phyloP scores from a whole-genome alignment of 37 sponge, comb jelly and placozoan genomes.

The Spongia lamella region DNA sequence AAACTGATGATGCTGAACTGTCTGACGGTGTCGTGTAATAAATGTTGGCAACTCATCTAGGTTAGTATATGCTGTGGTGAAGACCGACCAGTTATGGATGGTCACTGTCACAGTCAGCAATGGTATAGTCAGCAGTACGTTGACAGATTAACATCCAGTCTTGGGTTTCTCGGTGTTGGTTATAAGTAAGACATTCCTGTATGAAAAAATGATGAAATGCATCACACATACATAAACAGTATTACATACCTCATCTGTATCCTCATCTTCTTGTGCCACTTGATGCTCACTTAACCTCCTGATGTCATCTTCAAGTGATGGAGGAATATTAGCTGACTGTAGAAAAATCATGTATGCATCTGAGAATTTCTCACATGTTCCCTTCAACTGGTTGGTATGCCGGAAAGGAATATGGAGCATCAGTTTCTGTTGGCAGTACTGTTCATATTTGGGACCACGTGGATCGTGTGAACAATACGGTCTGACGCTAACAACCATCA shows the following conservation, averaged over 20 bases:
- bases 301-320: slow-evolving; percentile 25
- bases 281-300: slow-evolving; percentile 7
- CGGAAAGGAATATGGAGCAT: slow-evolving; percentile 21
- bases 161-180: slow-evolving; percentile 20
- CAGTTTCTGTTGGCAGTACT: no score
- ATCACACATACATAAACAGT: neutral
- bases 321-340: slow-evolving; percentile 25
- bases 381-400: slow-evolving; percentile 17
- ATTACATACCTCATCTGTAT: neutral
- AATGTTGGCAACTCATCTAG: slow-evolving; percentile 14
- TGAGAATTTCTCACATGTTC: neutral
- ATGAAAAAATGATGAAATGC: neutral
- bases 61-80: slow-evolving; percentile 24
- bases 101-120: neutral
- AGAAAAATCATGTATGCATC: slow-evolving; percentile 8
- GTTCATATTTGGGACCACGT: slow-evolving; percentile 22
- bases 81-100: slow-evolving; percentile 7
- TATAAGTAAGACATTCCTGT: neutral
- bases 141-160: slow-evolving; percentile 65
- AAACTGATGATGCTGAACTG: neutral
- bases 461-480: slow-evolving; percentile 25
- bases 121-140: neutral
- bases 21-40: neutral
- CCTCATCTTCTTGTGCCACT: neutral
- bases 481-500: neutral